These are phyloP conservation scores for Anseranas semipalmata DNA, from an alignment of 2,113 vertebrate species.

Conservation along the genomic window DNA sequence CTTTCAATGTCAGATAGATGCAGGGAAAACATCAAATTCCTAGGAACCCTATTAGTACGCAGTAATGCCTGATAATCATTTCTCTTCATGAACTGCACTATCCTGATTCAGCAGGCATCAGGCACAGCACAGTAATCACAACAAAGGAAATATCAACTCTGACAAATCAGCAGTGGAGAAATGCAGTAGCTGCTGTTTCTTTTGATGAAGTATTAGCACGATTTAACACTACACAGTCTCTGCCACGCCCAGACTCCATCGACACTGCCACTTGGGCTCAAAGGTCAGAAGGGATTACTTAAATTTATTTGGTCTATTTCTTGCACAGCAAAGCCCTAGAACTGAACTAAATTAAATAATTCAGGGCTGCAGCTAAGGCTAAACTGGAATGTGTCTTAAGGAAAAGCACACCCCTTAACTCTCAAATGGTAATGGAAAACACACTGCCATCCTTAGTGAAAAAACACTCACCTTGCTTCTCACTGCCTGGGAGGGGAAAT, in stretches of 20 bases:
- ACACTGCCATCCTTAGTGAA: neutral
- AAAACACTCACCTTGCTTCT: neutral
- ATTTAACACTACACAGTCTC: neutral
- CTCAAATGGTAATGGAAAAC: neutral
- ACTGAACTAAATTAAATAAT: neutral
- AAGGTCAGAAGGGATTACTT: slow-evolving; percentile 7
- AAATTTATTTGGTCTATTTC: neutral
- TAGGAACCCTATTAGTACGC: neutral
- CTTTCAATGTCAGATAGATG: neutral
- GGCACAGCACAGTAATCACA: slow-evolving; percentile 15
- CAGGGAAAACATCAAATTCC: neutral
- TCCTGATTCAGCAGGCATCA: slow-evolving; percentile 12
- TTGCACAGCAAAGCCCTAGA: neutral
- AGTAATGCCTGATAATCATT: slow-evolving; percentile 6
- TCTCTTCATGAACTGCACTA: slow-evolving; percentile 26
- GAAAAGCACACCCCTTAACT: neutral
- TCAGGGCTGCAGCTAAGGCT: neutral
- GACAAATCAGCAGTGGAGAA: slow-evolving; percentile 21
- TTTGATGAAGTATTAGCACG: neutral
- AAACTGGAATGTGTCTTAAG: neutral
- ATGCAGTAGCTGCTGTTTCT: slow-evolving; percentile 8
- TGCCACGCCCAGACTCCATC: neutral
- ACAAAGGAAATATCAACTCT: slow-evolving; percentile 19
- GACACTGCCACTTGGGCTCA: neutral
- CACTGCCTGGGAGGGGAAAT: neutral